phyloP scores from a whole-genome alignment of 1,140 invertebrate genomes.

The Sminthurides bifidus region DNA sequence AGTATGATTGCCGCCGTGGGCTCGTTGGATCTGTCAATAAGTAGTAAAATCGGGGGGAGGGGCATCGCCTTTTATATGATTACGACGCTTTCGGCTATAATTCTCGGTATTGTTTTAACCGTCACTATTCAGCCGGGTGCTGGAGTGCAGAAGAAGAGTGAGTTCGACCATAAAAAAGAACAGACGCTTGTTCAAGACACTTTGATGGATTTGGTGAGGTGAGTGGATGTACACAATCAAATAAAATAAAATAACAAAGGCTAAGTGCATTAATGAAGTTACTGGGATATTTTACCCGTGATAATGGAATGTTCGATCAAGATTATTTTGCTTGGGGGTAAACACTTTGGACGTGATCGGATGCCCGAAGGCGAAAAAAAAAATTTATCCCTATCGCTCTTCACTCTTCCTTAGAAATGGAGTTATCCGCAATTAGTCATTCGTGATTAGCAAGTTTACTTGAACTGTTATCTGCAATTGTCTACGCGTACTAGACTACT shows the following conservation, averaged over 20 bases:
- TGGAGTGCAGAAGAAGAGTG: background rate
- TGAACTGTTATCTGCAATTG: too few relatives aligned
- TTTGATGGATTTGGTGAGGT: slow-evolving; percentile 48
- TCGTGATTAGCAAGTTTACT: too few relatives aligned
- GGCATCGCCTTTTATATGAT: slow-evolving; percentile 62
- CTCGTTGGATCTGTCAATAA: slow-evolving; percentile 46
- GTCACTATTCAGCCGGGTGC: slow-evolving; percentile 56
- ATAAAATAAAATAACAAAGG: background rate
- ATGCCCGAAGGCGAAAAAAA: background rate
- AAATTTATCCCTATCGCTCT: background rate
- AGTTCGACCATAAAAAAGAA: slow-evolving; percentile 28
- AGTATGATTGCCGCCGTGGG: slow-evolving; percentile 47
- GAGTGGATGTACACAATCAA: slow-evolving; percentile 7
- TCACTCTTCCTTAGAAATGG: too few relatives aligned
- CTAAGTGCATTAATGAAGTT: background rate
- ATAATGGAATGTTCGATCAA: background rate
- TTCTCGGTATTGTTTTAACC: slow-evolving; percentile 59
- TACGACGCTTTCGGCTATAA: slow-evolving; percentile 59
- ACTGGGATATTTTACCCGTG: background rate
- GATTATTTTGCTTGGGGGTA: slow-evolving; percentile 34
- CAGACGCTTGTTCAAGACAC: slow-evolving; percentile 43
- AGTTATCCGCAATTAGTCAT: too few relatives aligned
- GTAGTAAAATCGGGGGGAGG: slow-evolving; percentile 50
- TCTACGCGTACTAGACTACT: too few relatives aligned
- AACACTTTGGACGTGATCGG: background rate